Evolutionary conservation across 1,140 invertebrate genomes (phyloP).

Genomic region (Hylaeus anthracinus): DNA sequence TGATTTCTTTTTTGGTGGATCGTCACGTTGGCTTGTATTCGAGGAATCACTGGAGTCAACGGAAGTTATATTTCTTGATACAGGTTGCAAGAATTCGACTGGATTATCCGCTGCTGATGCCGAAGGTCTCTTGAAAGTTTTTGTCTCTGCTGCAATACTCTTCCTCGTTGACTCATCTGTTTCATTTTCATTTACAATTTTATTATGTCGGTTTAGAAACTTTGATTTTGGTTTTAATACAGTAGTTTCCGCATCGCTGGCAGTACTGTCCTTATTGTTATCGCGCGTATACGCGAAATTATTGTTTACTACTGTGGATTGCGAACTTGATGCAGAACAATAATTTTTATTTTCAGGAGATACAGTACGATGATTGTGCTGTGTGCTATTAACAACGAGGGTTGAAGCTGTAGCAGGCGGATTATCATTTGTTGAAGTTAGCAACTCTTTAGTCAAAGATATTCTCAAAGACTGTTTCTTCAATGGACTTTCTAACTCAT

Average conservation of each 20-base stretch:
- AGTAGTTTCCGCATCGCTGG: neutral
- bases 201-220: neutral
- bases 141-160: neutral
- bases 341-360: neutral
- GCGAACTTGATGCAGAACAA: neutral
- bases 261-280: neutral
- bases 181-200: neutral
- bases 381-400: neutral
- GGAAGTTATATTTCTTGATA: neutral
- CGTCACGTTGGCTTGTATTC: neutral
- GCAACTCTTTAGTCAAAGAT: neutral
- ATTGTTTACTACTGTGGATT: neutral
- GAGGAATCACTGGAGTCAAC: neutral
- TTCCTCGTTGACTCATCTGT: neutral
- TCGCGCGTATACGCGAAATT: neutral
- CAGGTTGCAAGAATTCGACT: too few species aligned
- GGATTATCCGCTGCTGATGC: neutral
- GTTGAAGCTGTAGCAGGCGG: neutral
- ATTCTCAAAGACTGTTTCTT: neutral
- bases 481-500: too few species aligned
- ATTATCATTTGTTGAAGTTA: too few species aligned
- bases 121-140: neutral
- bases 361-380: neutral
- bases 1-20: neutral
- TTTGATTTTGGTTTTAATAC: slow-evolving; percentile 9